A percentile compares a stretch with the other conserved stretches of the same genome.
Conservation (phyloP, 1,140 invertebrate species). For the Sipha flava region DNA sequence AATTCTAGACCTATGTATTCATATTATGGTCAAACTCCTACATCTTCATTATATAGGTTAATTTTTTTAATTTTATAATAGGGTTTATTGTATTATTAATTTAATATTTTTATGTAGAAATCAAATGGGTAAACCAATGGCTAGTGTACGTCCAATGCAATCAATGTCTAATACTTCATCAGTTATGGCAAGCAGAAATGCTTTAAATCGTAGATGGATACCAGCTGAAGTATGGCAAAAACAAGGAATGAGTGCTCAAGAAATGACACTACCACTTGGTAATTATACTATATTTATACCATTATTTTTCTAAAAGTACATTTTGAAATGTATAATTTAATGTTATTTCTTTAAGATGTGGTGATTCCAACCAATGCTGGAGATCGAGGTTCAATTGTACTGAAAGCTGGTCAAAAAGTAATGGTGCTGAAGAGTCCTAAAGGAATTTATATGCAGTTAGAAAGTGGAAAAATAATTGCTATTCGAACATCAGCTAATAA, state of each 20-base stretch:
- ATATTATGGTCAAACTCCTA: constrained; percentile 34
- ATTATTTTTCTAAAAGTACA: too few relatives aligned
- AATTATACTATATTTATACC: constrained; percentile 35
- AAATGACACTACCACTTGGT: constrained; percentile 82
- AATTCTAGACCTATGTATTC: constrained; percentile 42
- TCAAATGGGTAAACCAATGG: constrained; percentile 46
- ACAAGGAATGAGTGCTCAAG: constrained; percentile 88
- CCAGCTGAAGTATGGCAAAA: constrained; percentile 79
- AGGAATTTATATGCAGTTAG: constrained; percentile 89
- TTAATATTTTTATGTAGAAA: neutral
- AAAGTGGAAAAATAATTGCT: constrained; percentile 94
- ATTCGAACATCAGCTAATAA: constrained; percentile 58
- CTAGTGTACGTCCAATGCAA: constrained; percentile 51
- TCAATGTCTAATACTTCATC: constrained; percentile 39
- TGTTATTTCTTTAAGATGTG: constrained; percentile 57
- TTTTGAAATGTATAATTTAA: too few relatives aligned
- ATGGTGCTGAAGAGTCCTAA: constrained; percentile 90
- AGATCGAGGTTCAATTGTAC: constrained; percentile 70
- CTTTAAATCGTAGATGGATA: constrained; percentile 57
- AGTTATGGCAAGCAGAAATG: constrained; percentile 36
- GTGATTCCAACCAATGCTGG: constrained; percentile 84
- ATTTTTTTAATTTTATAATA: neutral
- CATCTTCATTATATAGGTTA: constrained; percentile 37
- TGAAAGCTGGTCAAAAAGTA: constrained; percentile 86
- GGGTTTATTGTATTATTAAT: neutral